Evolutionary conservation across 2,797 vertebrate species (phyloP), one percentile per base, ranked within the genome.

Genomic region (Cuculus canorus): DNA sequence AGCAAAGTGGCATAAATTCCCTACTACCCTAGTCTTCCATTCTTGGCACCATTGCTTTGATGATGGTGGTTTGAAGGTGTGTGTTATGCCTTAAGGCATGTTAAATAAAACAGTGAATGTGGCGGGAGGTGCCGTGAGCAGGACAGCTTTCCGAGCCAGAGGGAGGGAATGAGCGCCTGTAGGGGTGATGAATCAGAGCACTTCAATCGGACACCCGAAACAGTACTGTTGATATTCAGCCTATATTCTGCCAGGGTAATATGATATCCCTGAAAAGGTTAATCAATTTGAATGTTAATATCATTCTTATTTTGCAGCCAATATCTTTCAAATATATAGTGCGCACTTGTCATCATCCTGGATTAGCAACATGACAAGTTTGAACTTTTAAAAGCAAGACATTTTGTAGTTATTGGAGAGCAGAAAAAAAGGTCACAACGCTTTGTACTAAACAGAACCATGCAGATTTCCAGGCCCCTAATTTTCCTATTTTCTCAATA

Each of bases 361-460:
- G 52, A 95, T 97, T 95, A 96, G 93, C 43, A 87, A 68, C 21
- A 68, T 73, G 87, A 84, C 79, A 93, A 97, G 59, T 84, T 22
- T 97, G 94, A 97, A 95, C 95, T 96, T 96, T 91, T 95, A 80
- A 95, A 96, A 93, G 59, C 79, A 86, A 89, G 66, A 64, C 66
- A 70, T 86, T 88, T 92, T 85, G 45, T 81, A 96, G 90, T 96
- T 94, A 92, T 75, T 93, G 54, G 88, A 95, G 66, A 88, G 45
- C 84, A 94, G 78, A 89, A 95, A 89, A 95, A 96, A 97, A 85
- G 35, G 88, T 90, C 95, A 93, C 43, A 83, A 76, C 0, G 1
- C 77, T 96, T 92, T 22, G 43, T 94, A 95, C 59, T 86, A 90
- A 93, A 93, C 60, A 91, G 76, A 92, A 71, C 28, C 22, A n/a